phyloP scores from a whole-genome alignment of 2,888 invertebrate species.

The Agrochola circellaris region DNA sequence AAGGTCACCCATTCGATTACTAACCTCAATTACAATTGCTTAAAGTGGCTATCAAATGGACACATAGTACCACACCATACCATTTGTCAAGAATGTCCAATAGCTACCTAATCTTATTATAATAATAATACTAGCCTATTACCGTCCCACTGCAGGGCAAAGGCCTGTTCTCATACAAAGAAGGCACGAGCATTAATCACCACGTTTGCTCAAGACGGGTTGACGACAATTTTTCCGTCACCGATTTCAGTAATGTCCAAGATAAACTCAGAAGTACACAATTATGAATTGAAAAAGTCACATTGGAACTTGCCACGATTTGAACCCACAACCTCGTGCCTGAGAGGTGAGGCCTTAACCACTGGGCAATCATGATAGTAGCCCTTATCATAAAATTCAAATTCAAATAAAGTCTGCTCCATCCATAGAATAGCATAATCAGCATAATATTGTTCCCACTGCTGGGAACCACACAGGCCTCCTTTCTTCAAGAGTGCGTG shows the following conservation, averaged over 20 bases:
- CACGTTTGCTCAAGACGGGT: neutral
- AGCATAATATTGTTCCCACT: too few species aligned
- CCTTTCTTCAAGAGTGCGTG: too few species aligned
- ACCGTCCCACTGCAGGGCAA: neutral
- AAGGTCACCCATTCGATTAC: constrained; percentile 7
- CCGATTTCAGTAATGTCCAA: neutral
- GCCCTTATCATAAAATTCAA: neutral
- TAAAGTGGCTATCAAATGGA: neutral
- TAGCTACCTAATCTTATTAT: neutral
- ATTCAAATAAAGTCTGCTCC: neutral
- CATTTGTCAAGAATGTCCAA: neutral
- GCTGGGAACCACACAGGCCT: too few species aligned
- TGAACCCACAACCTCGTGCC: neutral
- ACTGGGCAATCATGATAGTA: too few species aligned
- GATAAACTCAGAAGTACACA: neutral
- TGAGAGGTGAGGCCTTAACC: too few species aligned
- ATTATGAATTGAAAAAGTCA: neutral
- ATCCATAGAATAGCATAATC: neutral
- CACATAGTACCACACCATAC: neutral
- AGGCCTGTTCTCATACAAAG: neutral
- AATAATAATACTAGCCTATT: neutral
- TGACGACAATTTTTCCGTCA: neutral
- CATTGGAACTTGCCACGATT: neutral
- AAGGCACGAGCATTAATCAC: neutral
- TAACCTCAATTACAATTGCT: neutral